These are phyloP conservation scores for Cordilura impudica DNA, from an alignment of 2,888 invertebrate genomes.

Conservation along the genomic window DNA sequence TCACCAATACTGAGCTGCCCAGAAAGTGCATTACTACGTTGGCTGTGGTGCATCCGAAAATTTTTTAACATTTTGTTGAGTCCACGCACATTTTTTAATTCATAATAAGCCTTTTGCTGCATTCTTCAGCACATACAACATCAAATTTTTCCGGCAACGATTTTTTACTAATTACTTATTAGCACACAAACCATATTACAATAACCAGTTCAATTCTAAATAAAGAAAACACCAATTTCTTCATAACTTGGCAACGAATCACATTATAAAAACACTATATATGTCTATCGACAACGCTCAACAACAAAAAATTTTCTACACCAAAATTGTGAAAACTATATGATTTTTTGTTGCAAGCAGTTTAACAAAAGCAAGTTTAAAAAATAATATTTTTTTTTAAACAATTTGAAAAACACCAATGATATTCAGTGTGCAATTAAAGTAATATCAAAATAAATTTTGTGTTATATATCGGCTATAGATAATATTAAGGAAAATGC, in stretches of 20 bases:
- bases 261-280: slow-evolving; percentile 24
- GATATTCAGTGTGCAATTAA: neutral
- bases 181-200: slow-evolving; percentile 40
- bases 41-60: slow-evolving; percentile 27
- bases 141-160: slow-evolving; percentile 69
- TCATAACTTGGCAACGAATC: slow-evolving; percentile 39
- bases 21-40: slow-evolving; percentile 29
- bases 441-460: neutral
- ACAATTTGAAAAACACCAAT: neutral
- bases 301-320: slow-evolving; percentile 19
- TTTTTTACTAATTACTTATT: slow-evolving; percentile 66
- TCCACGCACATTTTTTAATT: slow-evolving; percentile 70
- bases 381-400: slow-evolving; percentile 13
- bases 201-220: slow-evolving; percentile 33
- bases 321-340: slow-evolving; percentile 44
- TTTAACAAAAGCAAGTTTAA: slow-evolving; percentile 46
- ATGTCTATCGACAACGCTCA: neutral
- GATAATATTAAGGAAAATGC: too few species aligned
- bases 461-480: too few species aligned
- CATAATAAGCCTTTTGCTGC: slow-evolving; percentile 76
- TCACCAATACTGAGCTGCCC: slow-evolving; percentile 27
- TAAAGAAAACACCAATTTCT: slow-evolving; percentile 30
- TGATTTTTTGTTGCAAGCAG: slow-evolving; percentile 45
- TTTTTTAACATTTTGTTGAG: slow-evolving; percentile 68
- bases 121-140: slow-evolving; percentile 69